Percentiles rank a stretch among this genome's conserved stretches.
Evolutionary conservation across 2,888 invertebrate species (phyloP).

Genomic region (Drosophila lutescens): DNA sequence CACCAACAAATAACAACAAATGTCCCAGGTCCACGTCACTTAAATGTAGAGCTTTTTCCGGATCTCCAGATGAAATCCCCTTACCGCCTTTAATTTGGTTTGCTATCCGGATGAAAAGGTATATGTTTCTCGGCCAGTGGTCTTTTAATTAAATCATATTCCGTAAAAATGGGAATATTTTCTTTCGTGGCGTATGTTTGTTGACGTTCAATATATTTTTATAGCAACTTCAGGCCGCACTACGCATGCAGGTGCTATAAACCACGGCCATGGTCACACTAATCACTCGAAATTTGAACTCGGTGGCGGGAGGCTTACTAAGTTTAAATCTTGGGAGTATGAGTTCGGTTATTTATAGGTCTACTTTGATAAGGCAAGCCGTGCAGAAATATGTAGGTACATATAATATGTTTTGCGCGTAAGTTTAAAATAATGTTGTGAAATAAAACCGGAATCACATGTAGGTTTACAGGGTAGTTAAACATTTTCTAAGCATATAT

Average conservation of each 20-base stretch:
- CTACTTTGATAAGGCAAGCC: neutral
- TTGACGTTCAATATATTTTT: conserved; percentile 1
- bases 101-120: neutral
- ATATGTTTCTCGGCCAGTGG: neutral
- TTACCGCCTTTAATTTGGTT: neutral
- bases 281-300: neutral
- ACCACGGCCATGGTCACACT: conserved; percentile 10
- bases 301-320: conserved; percentile 7
- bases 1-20: conserved; percentile 36
- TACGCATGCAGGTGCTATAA: neutral
- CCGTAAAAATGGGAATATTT: neutral
- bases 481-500: too few species aligned
- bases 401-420: neutral
- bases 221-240: conserved; percentile 9
- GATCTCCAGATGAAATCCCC: too few species aligned
- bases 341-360: conserved; percentile 15
- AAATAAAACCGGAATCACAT: neutral
- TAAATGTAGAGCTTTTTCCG: conserved; percentile 6
- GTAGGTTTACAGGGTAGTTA: too few species aligned
- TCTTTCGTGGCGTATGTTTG: conserved; percentile 32
- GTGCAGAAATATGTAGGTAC: conserved; percentile 2
- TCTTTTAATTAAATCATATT: conserved; percentile 14
- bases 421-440: neutral
- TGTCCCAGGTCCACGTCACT: conserved; percentile 41
- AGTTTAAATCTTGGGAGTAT: neutral